phyloP scores from a whole-genome alignment of 2,888 invertebrate species.

The Euplexia lucipara region DNA sequence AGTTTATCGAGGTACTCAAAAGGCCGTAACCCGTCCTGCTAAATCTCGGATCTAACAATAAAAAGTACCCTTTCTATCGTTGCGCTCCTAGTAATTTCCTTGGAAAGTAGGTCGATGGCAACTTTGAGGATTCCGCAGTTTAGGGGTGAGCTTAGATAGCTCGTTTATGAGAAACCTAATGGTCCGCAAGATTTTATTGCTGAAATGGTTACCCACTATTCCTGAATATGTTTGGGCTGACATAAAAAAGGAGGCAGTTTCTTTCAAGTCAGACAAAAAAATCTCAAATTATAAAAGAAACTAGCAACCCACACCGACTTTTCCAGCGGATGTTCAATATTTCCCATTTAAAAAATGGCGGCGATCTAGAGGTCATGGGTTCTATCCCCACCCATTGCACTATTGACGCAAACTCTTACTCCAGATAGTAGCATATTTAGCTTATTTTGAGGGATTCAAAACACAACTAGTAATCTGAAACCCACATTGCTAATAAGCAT shows the following conservation, averaged over 20 bases:
- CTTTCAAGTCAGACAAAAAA: neutral
- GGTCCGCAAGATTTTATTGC: conserved; percentile 30
- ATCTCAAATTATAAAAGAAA: neutral
- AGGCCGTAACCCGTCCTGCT: conserved; percentile 53
- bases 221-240: conserved; percentile 2
- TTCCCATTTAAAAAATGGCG: no score
- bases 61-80: conserved; percentile 49
- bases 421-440: no score
- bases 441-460: no score
- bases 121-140: conserved; percentile 42
- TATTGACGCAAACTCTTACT: no score
- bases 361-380: no score
- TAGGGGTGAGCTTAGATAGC: conserved; percentile 25
- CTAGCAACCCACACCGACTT: no score
- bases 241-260: neutral
- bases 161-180: conserved; percentile 40
- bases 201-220: conserved; percentile 10
- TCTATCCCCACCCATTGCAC: no score
- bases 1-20: conserved; percentile 56
- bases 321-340: no score
- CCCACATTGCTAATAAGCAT: no score
- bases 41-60: conserved; percentile 49
- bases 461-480: no score
- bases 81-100: conserved; percentile 53
- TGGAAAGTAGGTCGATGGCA: conserved; percentile 56